Base-by-base conservation (phyloP, 2,113 vertebrate genomes). In the Willisornis vidua region DNA sequence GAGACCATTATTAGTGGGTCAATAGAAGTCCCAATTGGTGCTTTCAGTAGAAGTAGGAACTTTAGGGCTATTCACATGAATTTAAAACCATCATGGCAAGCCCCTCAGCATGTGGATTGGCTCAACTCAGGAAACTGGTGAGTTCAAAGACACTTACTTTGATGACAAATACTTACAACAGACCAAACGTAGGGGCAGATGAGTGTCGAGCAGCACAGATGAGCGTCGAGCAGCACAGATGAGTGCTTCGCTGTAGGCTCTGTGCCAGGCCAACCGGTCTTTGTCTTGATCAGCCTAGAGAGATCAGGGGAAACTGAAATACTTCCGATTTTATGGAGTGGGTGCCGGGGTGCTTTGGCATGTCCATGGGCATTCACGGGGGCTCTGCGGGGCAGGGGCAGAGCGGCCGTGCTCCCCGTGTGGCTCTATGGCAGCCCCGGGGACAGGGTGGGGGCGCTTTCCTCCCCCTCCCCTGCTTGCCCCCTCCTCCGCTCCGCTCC, bases 331-430 rank as follows among this genome's bases (percentile, higher is more conserved):
- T 37, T 6, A 5, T 2, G 7, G 65, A 9, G 10, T 0, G 26
- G 14, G 14, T 59, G 33, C 23, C 2, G 3, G 57, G 19, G 10
- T 9, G 28, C 45, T n/a, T 26, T 8, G 72, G 2, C 54, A 5
- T 1, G 26, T 2, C 62, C 45, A 0, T 0, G 57, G 29, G 59
- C 8, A 3, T 7, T 10, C 14, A 1, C 24, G 4, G 45, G 58
- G 25, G 3, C 17, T 45, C 52, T 4, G 48, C 45, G 43, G n/a
- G 24, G 19, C 55, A 22, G 48, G 24, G 35, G 43, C 51, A 9
- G 81, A 26, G 1, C 4, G 16, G 37, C 35, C 33, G 1, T 1
- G 45, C 43, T 23, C 52, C 45, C 72, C 11, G 22, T 2, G 37
- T 4, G 57, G 4, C 52, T 67, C 37, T 7, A 11, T 3, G 6